Evolutionary conservation across 2,888 invertebrate species (phyloP).

Genomic region (Lasius platythorax): DNA sequence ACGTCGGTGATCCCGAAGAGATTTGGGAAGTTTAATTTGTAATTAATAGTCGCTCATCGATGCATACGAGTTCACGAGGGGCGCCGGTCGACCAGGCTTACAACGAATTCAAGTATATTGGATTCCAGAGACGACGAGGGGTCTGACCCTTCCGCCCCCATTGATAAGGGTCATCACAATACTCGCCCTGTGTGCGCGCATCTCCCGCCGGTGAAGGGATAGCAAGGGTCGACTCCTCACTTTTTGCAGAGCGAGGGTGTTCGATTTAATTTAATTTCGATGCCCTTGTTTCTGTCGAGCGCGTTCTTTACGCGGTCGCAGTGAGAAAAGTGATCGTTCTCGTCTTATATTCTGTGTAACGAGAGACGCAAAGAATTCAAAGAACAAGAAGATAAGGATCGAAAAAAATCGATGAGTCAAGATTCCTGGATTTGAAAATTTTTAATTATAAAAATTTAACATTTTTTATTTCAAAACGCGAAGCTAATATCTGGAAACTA

Average conservation of each 20-base stretch:
- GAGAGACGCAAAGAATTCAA: neutral
- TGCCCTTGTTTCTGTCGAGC: constrained; percentile 55
- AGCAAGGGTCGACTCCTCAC: constrained; percentile 61
- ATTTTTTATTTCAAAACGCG: neutral
- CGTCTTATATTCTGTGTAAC: constrained; percentile 20
- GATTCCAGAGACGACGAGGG: constrained; percentile 79
- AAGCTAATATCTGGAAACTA: neutral
- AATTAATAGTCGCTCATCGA: constrained; percentile 76
- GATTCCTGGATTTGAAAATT: neutral
- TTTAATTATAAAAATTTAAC: neutral
- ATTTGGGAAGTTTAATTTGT: constrained; percentile 76
- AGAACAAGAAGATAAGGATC: neutral
- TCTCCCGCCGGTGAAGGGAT: constrained; percentile 58
- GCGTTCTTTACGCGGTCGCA: constrained; percentile 7
- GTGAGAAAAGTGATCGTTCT: constrained; percentile 37
- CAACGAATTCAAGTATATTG: constrained; percentile 79
- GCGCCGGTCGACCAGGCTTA: constrained; percentile 63
- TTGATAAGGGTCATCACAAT: constrained; percentile 83
- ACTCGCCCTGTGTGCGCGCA: constrained; percentile 71
- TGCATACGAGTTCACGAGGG: constrained; percentile 71
- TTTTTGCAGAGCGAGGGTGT: constrained; percentile 66
- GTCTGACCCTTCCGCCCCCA: constrained; percentile 76
- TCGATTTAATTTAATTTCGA: constrained; percentile 75
- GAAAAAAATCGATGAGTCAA: neutral
- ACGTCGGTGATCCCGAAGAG: constrained; percentile 55